Conservation (phyloP, 2,113 vertebrate genomes). For the Herpetotheres cachinnans region DNA sequence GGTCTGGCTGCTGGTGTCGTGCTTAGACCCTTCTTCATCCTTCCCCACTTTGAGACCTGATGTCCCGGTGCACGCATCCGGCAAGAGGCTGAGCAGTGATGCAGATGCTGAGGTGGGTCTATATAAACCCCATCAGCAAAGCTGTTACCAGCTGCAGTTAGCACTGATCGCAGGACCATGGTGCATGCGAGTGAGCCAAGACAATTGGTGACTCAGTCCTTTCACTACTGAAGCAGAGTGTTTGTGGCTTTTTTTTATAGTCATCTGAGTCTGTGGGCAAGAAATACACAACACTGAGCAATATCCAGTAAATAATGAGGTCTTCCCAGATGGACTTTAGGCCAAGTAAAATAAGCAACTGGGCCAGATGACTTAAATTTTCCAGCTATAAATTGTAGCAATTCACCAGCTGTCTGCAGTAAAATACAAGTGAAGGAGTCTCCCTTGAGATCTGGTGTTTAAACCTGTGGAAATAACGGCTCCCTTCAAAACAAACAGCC, state of each 20-base stretch:
- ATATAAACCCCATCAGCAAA: background rate
- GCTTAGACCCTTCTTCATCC: background rate
- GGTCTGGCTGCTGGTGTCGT: background rate
- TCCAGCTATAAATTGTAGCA: background rate
- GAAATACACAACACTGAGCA: background rate
- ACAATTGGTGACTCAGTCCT: too few species aligned
- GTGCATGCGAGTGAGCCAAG: fast-evolving
- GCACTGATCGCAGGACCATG: fast-evolving
- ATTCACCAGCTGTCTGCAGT: background rate
- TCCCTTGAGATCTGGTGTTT: background rate
- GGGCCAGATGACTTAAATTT: background rate
- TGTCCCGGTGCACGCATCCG: fast-evolving
- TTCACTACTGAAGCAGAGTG: background rate
- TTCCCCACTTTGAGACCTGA: fast-evolving
- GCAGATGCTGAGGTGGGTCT: background rate
- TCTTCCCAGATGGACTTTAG: background rate
- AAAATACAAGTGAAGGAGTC: background rate
- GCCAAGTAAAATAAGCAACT: background rate
- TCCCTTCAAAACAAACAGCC: background rate
- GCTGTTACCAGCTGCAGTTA: background rate
- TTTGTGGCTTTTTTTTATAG: background rate
- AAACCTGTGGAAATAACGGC: background rate
- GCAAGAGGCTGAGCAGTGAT: background rate
- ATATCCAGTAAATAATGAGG: background rate
- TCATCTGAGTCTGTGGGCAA: background rate